Conservation (phyloP, 2,113 vertebrate species). For the Semnopithecus entellus region DNA sequence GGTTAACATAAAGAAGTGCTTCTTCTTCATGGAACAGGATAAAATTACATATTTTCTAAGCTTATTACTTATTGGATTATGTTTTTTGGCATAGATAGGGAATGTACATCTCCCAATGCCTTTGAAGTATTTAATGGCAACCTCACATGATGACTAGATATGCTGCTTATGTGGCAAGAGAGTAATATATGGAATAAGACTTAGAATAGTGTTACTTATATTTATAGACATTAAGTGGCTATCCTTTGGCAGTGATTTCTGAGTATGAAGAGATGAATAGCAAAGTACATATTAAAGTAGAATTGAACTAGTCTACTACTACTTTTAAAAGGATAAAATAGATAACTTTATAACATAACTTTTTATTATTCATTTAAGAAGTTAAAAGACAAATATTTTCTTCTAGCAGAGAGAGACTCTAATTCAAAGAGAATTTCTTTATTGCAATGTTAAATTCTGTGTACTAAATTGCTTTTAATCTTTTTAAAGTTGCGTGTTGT, state of each 20-base stretch:
- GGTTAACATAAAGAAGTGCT: slow-evolving; percentile 10
- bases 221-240: slow-evolving; percentile 19
- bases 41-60: slow-evolving; percentile 37
- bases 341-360: too few relatives aligned
- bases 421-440: slow-evolving; percentile 43
- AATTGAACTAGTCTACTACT: neutral
- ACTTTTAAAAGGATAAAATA: slow-evolving; percentile 2
- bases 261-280: neutral
- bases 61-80: slow-evolving; percentile 11
- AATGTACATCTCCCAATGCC: neutral
- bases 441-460: slow-evolving; percentile 22
- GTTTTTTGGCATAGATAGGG: neutral
- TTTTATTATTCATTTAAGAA: slow-evolving; percentile 39
- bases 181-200: slow-evolving; percentile 23
- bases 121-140: slow-evolving; percentile 50
- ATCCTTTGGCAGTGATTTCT: neutral
- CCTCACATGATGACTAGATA: slow-evolving; percentile 8
- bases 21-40: slow-evolving; percentile 2
- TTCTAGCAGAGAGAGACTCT: neutral
- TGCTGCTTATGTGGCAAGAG: slow-evolving; percentile 11
- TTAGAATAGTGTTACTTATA: slow-evolving; percentile 33
- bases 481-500: slow-evolving; percentile 93
- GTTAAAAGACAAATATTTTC: slow-evolving; percentile 16
- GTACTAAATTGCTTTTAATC: slow-evolving; percentile 55
- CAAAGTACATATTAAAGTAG: slow-evolving; percentile 18